Evolutionary conservation across 1,140 invertebrate species (phyloP).

Genomic region (Scylla paramamosain): DNA sequence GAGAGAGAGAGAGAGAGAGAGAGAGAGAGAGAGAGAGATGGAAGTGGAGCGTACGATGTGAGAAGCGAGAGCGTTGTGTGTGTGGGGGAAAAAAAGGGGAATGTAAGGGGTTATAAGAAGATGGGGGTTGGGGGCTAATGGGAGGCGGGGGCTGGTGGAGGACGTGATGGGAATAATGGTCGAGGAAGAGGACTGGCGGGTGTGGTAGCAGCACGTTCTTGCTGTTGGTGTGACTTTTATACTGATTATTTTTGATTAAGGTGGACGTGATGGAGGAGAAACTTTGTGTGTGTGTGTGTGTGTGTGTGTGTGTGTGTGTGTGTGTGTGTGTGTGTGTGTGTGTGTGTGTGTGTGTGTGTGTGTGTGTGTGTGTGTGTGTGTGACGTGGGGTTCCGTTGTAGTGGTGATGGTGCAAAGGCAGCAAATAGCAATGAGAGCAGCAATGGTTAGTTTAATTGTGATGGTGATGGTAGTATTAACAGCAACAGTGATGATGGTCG

Average conservation of each 20-base stretch:
- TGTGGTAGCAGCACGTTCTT: not conserved
- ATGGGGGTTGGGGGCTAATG: not conserved
- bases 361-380: constrained; percentile 43
- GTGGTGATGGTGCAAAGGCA: not conserved
- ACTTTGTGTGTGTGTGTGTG: constrained; percentile 26
- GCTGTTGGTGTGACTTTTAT: not conserved
- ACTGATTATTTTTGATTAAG: constrained; percentile 1
- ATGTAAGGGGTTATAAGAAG: not conserved
- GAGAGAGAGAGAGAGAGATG: not conserved
- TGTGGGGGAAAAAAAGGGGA: not conserved
- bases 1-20: not conserved
- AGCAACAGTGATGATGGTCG: not conserved
- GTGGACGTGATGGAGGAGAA: not conserved
- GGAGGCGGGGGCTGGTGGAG: constrained; percentile 5
- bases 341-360: constrained; percentile 43
- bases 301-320: constrained; percentile 41
- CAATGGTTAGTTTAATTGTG: not conserved
- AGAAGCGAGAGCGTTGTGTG: not conserved
- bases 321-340: constrained; percentile 36
- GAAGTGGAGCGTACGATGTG: not conserved
- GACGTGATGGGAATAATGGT: constrained; percentile 18
- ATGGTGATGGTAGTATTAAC: not conserved
- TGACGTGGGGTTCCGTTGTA: not conserved
- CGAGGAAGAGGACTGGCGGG: not conserved
- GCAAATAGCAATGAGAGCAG: not conserved